phyloP scores from a whole-genome alignment of 2,888 invertebrate genomes.

The Mechanitis messenoides region DNA sequence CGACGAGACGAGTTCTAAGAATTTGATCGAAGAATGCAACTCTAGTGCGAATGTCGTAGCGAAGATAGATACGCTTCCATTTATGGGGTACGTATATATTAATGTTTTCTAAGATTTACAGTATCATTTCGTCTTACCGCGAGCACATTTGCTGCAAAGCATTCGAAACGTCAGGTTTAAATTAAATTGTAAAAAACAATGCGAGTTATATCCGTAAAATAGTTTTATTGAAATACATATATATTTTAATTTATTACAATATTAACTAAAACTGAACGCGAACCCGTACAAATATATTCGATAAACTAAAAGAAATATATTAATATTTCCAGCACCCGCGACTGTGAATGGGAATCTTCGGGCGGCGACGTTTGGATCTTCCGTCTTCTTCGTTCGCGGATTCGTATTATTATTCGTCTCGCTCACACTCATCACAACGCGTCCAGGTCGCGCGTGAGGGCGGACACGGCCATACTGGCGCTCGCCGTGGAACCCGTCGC shows the following conservation, averaged over 20 bases:
- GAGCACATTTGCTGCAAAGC: too few species aligned
- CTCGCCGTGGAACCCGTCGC: slow-evolving; percentile 38
- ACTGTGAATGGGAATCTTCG: slow-evolving; percentile 58
- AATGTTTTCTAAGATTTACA: neutral
- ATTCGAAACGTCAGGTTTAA: too few species aligned
- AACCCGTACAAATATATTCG: too few species aligned
- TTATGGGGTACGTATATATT: slow-evolving; percentile 57
- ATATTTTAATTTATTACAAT: neutral
- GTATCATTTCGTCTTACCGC: too few species aligned
- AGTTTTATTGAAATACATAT: neutral
- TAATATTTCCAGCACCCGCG: slow-evolving; percentile 40
- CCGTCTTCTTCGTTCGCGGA: slow-evolving; percentile 48
- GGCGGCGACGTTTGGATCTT: slow-evolving; percentile 51
- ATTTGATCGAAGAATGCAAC: slow-evolving; percentile 34
- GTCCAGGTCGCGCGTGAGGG: slow-evolving; percentile 38
- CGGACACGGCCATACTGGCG: slow-evolving; percentile 44
- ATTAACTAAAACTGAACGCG: too few species aligned
- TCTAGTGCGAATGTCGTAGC: slow-evolving; percentile 48
- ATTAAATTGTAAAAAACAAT: too few species aligned
- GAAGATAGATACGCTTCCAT: slow-evolving; percentile 56
- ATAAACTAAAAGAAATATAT: neutral
- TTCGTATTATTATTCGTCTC: slow-evolving; percentile 46
- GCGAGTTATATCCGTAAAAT: too few species aligned
- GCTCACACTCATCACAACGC: slow-evolving; percentile 32
- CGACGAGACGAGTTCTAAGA: slow-evolving; percentile 31